Percentiles rank a stretch among this genome's conserved stretches.
These are phyloP conservation scores for Bombus sylvicola DNA, from an alignment of 1,140 invertebrate species.

Conservation along the genomic window DNA sequence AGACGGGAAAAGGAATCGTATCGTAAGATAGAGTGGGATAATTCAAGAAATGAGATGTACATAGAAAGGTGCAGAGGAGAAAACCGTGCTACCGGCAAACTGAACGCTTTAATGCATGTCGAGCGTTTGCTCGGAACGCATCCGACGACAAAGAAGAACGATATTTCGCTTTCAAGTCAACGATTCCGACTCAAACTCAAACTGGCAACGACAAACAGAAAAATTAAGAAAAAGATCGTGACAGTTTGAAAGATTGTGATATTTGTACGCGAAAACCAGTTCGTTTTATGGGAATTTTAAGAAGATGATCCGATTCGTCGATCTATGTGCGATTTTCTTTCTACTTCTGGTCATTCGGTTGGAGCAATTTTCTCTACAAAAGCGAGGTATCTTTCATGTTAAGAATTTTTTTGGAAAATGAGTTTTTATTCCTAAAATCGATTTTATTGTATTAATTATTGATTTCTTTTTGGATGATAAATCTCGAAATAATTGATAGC, in stretches of 20 bases:
- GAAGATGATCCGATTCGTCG: constrained; percentile 47
- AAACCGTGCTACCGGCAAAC: constrained; percentile 51
- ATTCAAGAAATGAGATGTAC: constrained; percentile 35
- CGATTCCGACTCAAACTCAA: not conserved
- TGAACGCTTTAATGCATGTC: constrained; percentile 55
- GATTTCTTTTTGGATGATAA: not conserved
- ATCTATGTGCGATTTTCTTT: constrained; percentile 33
- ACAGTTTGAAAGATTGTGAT: not conserved
- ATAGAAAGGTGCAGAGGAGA: constrained; percentile 61
- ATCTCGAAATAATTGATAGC: too few relatives aligned
- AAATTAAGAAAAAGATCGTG: not conserved
- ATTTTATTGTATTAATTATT: too few relatives aligned
- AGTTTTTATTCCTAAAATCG: too few relatives aligned
- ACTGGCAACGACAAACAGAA: not conserved
- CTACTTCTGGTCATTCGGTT: constrained; percentile 47
- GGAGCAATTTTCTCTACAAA: constrained; percentile 39
- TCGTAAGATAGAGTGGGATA: constrained; percentile 1
- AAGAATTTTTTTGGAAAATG: not conserved
- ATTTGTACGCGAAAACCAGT: not conserved
- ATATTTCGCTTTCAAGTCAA: not conserved
- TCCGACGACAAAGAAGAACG: not conserved
- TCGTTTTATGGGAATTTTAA: not conserved
- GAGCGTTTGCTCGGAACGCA: constrained; percentile 54
- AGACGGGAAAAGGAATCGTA: constrained; percentile 1
- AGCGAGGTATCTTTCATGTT: constrained; percentile 43